phyloP scores from a whole-genome alignment of 2,888 invertebrate genomes.

The Thecocarcelia acutangulata region DNA sequence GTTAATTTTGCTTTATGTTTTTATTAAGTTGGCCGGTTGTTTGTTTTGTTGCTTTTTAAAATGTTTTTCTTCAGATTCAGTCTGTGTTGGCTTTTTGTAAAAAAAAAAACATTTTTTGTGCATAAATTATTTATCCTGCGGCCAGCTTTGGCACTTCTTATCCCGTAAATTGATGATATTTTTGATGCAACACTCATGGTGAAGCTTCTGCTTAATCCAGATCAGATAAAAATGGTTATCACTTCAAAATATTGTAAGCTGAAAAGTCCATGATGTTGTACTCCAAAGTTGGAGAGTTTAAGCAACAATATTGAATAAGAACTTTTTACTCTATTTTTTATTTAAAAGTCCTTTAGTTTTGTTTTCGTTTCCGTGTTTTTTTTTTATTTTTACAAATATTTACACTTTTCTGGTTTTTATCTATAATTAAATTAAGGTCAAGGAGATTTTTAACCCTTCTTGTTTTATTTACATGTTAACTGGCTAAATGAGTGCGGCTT shows the following conservation, averaged over 20 bases:
- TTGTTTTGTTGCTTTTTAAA: slow-evolving; percentile 14
- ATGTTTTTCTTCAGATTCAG: slow-evolving; percentile 10
- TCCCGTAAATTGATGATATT: slow-evolving; percentile 40
- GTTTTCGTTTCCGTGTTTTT: slow-evolving; percentile 1
- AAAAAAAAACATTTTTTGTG: not conserved
- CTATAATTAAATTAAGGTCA: slow-evolving; percentile 60
- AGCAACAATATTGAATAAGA: slow-evolving; percentile 13
- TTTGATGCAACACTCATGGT: not conserved
- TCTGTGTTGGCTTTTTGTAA: not conserved
- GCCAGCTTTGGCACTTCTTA: slow-evolving; percentile 51
- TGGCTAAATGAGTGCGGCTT: slow-evolving; percentile 9
- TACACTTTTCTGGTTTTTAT: slow-evolving; percentile 34
- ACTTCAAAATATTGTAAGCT: slow-evolving; percentile 26
- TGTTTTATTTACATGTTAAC: slow-evolving; percentile 1
- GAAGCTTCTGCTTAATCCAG: slow-evolving; percentile 4
- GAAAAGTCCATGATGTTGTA: slow-evolving; percentile 4
- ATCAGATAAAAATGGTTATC: slow-evolving; percentile 47
- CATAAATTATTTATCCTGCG: slow-evolving; percentile 37
- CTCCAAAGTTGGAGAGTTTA: slow-evolving; percentile 3
- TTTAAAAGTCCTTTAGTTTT: slow-evolving; percentile 22
- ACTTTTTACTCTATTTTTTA: slow-evolving; percentile 8
- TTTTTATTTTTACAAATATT: slow-evolving; percentile 4
- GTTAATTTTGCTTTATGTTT: slow-evolving; percentile 60
- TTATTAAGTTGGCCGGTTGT: slow-evolving; percentile 44
- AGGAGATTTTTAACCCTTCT: slow-evolving; percentile 32